These are phyloP conservation scores for Hyposoter didymator DNA, from an alignment of 2,888 invertebrate species.

Conservation along the genomic window DNA sequence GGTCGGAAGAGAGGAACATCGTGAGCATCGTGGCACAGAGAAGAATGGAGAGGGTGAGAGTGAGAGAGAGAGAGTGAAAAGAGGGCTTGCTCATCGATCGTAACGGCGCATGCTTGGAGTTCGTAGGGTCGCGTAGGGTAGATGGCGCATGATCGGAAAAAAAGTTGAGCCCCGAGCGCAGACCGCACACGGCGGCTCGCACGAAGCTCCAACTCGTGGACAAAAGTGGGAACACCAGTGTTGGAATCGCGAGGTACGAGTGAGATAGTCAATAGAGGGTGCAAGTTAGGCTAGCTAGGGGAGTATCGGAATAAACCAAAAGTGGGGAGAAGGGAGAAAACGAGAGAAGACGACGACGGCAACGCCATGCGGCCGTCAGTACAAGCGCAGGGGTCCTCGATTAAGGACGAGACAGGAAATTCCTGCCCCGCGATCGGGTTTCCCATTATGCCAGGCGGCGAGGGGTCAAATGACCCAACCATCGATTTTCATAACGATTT, in stretches of 20 bases:
- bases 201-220: slow-evolving; percentile 35
- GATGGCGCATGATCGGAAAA: slow-evolving; percentile 71
- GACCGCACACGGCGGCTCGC: slow-evolving; percentile 13
- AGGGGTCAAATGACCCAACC: slow-evolving; percentile 80
- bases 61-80: slow-evolving; percentile 16
- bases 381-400: slow-evolving; percentile 81
- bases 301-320: slow-evolving; percentile 61
- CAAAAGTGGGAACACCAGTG: slow-evolving; percentile 30
- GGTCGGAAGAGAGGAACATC: slow-evolving; percentile 21
- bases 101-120: slow-evolving; percentile 69
- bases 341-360: slow-evolving; percentile 64
- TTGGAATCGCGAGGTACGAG: not conserved
- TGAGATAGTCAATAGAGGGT: slow-evolving; percentile 44
- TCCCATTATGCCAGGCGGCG: slow-evolving; percentile 83
- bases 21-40: not conserved
- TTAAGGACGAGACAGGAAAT: slow-evolving; percentile 78
- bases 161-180: slow-evolving; percentile 42
- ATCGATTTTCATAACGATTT: slow-evolving; percentile 74
- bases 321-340: slow-evolving; percentile 46
- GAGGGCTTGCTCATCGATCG: slow-evolving; percentile 72
- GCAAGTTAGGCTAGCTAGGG: slow-evolving; percentile 49
- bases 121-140: slow-evolving; percentile 58
- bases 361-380: slow-evolving; percentile 78
- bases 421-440: slow-evolving; percentile 76
- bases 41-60: slow-evolving; percentile 23